Base-by-base conservation (phyloP, 1,140 invertebrate species). In the Bombus waltoni region DNA sequence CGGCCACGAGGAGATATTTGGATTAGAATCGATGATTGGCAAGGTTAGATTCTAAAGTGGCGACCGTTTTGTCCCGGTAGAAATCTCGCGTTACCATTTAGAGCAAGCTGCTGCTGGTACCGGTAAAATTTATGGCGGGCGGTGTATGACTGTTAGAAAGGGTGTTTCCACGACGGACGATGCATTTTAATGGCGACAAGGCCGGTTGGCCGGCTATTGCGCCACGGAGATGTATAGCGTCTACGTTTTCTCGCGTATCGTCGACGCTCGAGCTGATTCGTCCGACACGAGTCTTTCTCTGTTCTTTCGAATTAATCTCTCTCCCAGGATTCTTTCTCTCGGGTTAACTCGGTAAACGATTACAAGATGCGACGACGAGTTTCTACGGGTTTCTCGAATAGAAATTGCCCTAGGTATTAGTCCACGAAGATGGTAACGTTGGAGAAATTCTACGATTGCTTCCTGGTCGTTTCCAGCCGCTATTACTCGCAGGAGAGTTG, bases 11-110 rank as follows among this genome's bases (percentile, higher is more conserved):
- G 76, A 83, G 79, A 90, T 71, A 88, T 85, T 87, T 66, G 72
- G 65, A 88, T 87, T 88, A 81, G 85, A 89, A 86, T 86, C 80
- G 85, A 83, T 86, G 87, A 92, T 92, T 87, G 91, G 78, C 89
- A 87, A 88, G 87, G 83, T 82, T 86, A 78, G 81, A 86, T 92
- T 80, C 74, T 38, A 62, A 62, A 77, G 68, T 65, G 86, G 47
- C 80, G 80, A 83, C 76, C 87, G 87, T 92, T 92, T 92, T 87
- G 88, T 91, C 85, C 53, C 83, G 85, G 86, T 92, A 92, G 92
- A 92, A 92, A 92, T 91, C 91, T 91, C 79, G 5, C 74, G 83
- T 92, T 40, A 71, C 90, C 92, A 92, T 92, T 92, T 91, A 88
- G 53, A 92, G 91, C 85, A 87, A 59, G 38, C 38, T 77, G 66